Conservation (phyloP, 2,888 invertebrate genomes). For the Thyatira batis region DNA sequence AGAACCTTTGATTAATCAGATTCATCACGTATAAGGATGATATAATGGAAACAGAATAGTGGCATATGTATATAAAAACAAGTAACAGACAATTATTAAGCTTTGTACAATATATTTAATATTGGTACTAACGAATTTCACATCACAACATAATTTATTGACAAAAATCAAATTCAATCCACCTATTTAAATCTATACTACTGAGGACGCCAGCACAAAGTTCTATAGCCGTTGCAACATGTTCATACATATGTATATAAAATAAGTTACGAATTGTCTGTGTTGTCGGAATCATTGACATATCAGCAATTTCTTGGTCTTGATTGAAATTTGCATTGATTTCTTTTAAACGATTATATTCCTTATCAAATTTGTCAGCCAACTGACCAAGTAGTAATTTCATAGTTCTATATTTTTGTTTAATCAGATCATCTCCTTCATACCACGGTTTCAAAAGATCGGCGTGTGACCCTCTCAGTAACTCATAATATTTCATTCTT, state of each 20-base stretch:
- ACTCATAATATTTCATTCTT: constrained; percentile 61
- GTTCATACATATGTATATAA: constrained; percentile 55
- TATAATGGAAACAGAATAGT: too few species aligned
- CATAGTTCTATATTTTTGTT: constrained; percentile 57
- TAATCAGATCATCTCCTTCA: constrained; percentile 53
- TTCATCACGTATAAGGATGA: too few species aligned
- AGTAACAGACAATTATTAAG: too few species aligned
- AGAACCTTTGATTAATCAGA: too few species aligned
- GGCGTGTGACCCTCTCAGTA: constrained; percentile 49
- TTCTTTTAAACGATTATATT: constrained; percentile 37
- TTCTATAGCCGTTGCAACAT: constrained; percentile 54
- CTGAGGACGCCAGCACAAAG: constrained; percentile 61
- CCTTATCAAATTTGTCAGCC: constrained; percentile 58
- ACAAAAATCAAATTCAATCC: constrained; percentile 73
- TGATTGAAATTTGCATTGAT: neutral
- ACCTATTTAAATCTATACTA: constrained; percentile 67
- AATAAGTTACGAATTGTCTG: constrained; percentile 49
- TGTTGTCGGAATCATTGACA: constrained; percentile 14
- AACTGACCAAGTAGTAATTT: constrained; percentile 51
- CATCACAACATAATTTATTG: too few species aligned
- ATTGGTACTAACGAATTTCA: too few species aligned
- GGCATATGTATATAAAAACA: too few species aligned
- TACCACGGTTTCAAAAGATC: constrained; percentile 63
- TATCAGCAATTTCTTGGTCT: neutral
- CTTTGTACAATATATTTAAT: too few species aligned